Conservation (phyloP, 2,888 invertebrate genomes). For the Achlya flavicornis region DNA sequence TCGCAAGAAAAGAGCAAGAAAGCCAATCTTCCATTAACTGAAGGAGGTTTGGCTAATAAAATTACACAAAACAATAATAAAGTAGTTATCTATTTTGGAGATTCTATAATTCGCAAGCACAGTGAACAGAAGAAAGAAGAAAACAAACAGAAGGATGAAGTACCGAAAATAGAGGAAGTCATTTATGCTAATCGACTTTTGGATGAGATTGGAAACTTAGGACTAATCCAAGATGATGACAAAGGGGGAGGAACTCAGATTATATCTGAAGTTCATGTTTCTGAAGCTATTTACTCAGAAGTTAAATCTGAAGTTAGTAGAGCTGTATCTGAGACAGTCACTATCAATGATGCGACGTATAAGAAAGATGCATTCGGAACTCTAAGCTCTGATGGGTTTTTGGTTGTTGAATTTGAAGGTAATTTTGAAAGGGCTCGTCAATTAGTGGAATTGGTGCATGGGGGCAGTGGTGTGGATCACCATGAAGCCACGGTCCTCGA, state of each 20-base stretch:
- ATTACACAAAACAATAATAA: slow-evolving; percentile 84
- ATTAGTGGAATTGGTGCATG: slow-evolving; percentile 84
- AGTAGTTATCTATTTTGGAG: slow-evolving; percentile 90
- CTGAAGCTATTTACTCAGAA: slow-evolving; percentile 78
- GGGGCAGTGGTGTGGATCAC: slow-evolving; percentile 68
- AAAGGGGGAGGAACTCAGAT: slow-evolving; percentile 64
- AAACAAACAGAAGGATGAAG: slow-evolving; percentile 49
- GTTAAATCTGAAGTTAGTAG: slow-evolving; percentile 58
- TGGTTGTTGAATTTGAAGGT: slow-evolving; percentile 85
- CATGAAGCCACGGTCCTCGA: slow-evolving; percentile 77
- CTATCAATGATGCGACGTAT: slow-evolving; percentile 72
- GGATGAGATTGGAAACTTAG: slow-evolving; percentile 65
- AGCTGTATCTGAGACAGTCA: slow-evolving; percentile 52
- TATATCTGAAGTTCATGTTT: slow-evolving; percentile 68
- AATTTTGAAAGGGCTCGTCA: slow-evolving; percentile 85
- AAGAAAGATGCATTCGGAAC: slow-evolving; percentile 73
- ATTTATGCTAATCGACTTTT: slow-evolving; percentile 73
- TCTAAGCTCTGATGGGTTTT: slow-evolving; percentile 79
- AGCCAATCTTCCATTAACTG: slow-evolving; percentile 55
- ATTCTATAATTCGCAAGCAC: slow-evolving; percentile 83
- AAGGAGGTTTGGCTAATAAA: slow-evolving; percentile 70
- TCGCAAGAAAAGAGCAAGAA: slow-evolving; percentile 79
- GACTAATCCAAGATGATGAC: slow-evolving; percentile 61
- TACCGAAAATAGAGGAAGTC: slow-evolving; percentile 64
- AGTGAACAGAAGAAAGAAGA: slow-evolving; percentile 76